Base-by-base conservation (phyloP, 1,140 invertebrate species). In the Chironomus tepperi region DNA sequence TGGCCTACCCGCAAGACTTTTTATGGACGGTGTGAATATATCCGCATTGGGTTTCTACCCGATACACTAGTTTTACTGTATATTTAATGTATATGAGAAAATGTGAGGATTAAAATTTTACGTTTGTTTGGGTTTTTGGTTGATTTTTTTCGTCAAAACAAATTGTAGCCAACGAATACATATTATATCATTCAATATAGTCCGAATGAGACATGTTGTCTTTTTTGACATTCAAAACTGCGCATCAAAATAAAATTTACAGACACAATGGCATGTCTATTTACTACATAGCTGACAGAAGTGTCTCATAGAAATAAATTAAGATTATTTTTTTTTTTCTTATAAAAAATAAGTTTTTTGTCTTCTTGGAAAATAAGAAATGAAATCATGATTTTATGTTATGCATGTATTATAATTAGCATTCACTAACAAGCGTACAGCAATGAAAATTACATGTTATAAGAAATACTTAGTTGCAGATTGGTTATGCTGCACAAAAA, bases 211-310 rank as follows among this genome's bases (percentile, higher is more conserved):
- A 57, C 47, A n/a, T 12, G 12, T 8, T 57, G 47, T 57, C 47
- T 57, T 57, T 57, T 57, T 57, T 57, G 47, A 57, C 47, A 57
- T 57, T 57, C 47, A 57, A 57, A 57, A 57, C 47, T 57, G 15
- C 47, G 47, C 47, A 57, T 57, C 47, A 12, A 57, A n/a, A n/a
- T 57, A n/a, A n/a, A n/a, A 12, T n/a, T 57, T 12, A n/a, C n/a
- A n/a, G 9, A n/a, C 47, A 57, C 10, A 15, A n/a, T 15, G 8
- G 8, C 15, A 3, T 47, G 8, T 47, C 15, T 47, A 7, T 57
- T 57, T 57, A 12, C 15, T 57, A 15, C 12, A 57, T 57, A n/a
- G 12, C 15, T 12, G 47, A 57, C 47, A 57, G 47, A 57, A n/a
- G 9, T 57, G 47, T 47, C 9, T 47, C 9, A 47, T 15, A 57